These are phyloP conservation scores for Pyrochroa serraticornis DNA, from an alignment of 2,888 invertebrate species.

Conservation along the genomic window DNA sequence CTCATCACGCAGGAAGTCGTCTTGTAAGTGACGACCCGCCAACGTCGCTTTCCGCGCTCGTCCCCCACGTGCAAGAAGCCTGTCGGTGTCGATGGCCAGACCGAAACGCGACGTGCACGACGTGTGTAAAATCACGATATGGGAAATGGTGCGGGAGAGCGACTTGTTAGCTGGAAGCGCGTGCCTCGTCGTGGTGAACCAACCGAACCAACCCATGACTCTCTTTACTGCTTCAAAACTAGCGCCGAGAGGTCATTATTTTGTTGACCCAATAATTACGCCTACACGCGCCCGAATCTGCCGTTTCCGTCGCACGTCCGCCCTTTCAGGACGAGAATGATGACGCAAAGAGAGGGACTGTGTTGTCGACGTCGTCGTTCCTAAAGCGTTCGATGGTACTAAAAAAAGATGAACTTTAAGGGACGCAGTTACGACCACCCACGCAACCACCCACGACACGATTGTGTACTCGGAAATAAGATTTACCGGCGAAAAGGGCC, in stretches of 20 bases:
- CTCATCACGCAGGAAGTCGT: constrained; percentile 46
- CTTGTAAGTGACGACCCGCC: constrained; percentile 36
- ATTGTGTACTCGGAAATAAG: no score
- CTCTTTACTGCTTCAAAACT: constrained; percentile 10
- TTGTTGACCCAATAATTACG: constrained; percentile 25
- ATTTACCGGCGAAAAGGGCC: no score
- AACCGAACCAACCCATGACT: background rate
- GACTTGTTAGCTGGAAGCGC: constrained; percentile 19
- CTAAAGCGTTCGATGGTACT: no score
- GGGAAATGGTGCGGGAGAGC: constrained; percentile 9
- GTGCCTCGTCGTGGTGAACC: constrained; percentile 8
- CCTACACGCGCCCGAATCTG: constrained; percentile 5
- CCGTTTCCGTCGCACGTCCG: background rate
- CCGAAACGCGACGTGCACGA: constrained; percentile 6
- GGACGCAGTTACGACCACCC: no score
- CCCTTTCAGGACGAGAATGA: background rate
- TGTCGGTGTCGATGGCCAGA: constrained; percentile 11
- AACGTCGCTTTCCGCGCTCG: constrained; percentile 29
- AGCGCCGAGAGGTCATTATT: constrained; percentile 21
- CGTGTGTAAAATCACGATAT: constrained; percentile 1
- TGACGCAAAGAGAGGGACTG: background rate
- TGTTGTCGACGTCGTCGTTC: background rate
- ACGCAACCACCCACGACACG: no score
- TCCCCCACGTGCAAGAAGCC: constrained; percentile 14
- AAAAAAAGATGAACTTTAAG: no score